A percentile compares a stretch with the other conserved stretches of the same genome.
These are phyloP conservation scores for Mesembrinibis cayennensis DNA, from an alignment of 2,113 vertebrate species.

Conservation along the genomic window DNA sequence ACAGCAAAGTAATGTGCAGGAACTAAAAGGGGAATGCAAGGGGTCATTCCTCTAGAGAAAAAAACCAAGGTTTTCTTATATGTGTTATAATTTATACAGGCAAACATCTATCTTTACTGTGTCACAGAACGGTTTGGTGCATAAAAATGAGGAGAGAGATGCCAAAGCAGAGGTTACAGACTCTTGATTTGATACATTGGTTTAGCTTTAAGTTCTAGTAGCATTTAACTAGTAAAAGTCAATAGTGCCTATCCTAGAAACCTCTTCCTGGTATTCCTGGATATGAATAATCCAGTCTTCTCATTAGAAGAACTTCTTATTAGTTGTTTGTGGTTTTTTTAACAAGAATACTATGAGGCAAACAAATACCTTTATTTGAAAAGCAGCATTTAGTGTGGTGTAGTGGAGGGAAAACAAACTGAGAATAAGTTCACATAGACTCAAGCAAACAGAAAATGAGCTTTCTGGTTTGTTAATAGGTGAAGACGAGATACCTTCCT, in stretches of 20 bases:
- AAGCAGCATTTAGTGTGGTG: not conserved
- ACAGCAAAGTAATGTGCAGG: not conserved
- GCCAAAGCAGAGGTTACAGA: not conserved
- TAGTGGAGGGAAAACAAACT: not conserved
- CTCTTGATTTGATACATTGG: not conserved
- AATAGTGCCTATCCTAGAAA: not conserved
- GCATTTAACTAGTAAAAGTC: not conserved
- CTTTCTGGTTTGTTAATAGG: not conserved
- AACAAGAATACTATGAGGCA: not conserved
- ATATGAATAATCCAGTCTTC: not conserved
- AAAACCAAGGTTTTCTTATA: rapidly evolving
- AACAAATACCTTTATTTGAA: not conserved
- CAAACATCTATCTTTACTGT: not conserved
- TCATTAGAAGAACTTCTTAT: not conserved
- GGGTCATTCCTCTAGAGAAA: rapidly evolving
- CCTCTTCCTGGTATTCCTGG: not conserved
- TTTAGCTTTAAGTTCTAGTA: not conserved
- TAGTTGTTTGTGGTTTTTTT: no score
- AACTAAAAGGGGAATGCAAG: not conserved
- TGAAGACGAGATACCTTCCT: not conserved
- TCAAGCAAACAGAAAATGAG: not conserved
- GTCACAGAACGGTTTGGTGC: not conserved
- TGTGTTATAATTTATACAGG: not conserved
- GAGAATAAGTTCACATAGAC: not conserved
- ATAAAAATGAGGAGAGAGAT: not conserved